Base-by-base conservation (phyloP, 92 coral and sea anemone species). In the Pocillopora grandis region DNA sequence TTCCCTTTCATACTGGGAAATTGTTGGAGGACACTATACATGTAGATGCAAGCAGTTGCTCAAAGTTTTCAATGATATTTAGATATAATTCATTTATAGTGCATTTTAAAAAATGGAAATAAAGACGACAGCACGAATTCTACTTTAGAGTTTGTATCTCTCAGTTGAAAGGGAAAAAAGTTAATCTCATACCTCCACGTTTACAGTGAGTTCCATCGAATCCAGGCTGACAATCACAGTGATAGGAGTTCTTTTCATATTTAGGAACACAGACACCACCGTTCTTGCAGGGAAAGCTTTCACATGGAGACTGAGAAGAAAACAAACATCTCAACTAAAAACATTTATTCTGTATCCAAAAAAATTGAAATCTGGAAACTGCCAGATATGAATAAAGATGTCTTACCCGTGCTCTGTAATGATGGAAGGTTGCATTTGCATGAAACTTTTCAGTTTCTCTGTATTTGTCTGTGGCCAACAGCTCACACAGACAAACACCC, bases 381-480 rank as follows among this genome's bases (percentile, higher is more conserved):
- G 31, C 31, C 31, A 27, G 31, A 2, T 20, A 10, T 5, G 12
- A 20, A 18, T 1, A 9, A 7, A 42, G 52, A 27, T 27, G 31
- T 67, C 64, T 81, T 81, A 81, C 85, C 76, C 0, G 5, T 0
- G 49, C 67, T 20, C 78, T 81, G 70, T 58, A 81, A 56, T 81
- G 78, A 81, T 81, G 85, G 69, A 72, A 81, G n/a, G 78, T 35
- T 19, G 56, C 67, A 71, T 71, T 81, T 10, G 85, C 58, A 3
- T 70, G 58, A 14, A 81, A 71, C 57, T 48, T 71, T 57, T 36
- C 37, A 35, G 62, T 35, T 70, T 33, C 31, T 58, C 78, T 70
- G 85, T 70, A 70, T 27, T 70, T 71, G 58, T 81, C 77, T 58
- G 69, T 81, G 27, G 78, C 78, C 42, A 81, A 61, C 69, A 81